Evolutionary conservation across 2,113 vertebrate species (phyloP).

Genomic region (Cichladusa arquata): DNA sequence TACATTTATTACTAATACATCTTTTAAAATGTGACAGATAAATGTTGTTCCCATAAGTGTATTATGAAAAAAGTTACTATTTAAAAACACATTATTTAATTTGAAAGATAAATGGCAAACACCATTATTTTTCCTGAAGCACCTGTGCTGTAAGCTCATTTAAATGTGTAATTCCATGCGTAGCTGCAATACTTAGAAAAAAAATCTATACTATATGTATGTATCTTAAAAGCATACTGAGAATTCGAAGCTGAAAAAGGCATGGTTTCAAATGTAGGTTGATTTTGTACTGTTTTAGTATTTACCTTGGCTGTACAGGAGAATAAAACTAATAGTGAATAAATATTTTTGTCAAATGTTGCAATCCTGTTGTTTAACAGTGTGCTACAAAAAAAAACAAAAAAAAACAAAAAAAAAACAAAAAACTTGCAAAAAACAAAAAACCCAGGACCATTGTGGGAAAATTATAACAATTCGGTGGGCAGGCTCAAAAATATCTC

Average conservation of each 20-base stretch:
- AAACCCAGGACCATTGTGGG: neutral
- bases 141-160: conserved; percentile 83
- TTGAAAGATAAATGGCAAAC: conserved; percentile 87
- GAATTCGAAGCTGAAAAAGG: conserved; percentile 59
- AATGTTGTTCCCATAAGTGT: conserved; percentile 86
- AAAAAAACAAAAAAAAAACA: neutral
- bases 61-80: conserved; percentile 88
- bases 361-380: conserved; percentile 39
- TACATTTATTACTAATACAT: conserved; percentile 87
- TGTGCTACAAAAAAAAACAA: conserved; percentile 1
- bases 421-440: neutral
- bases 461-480: conserved; percentile 1
- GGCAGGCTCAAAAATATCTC: conserved; percentile 37
- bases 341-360: conserved; percentile 49
- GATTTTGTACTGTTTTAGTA: conserved; percentile 55
- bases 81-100: conserved; percentile 88
- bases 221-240: conserved; percentile 75
- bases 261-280: conserved; percentile 56
- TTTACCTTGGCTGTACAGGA: conserved; percentile 48
- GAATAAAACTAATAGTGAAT: conserved; percentile 47
- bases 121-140: conserved; percentile 80
- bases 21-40: conserved; percentile 87
- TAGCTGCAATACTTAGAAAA: conserved; percentile 71
- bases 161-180: conserved; percentile 81
- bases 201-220: conserved; percentile 70